phyloP scores from a whole-genome alignment of 2,888 invertebrate species.

The Conchocele bisecta region DNA sequence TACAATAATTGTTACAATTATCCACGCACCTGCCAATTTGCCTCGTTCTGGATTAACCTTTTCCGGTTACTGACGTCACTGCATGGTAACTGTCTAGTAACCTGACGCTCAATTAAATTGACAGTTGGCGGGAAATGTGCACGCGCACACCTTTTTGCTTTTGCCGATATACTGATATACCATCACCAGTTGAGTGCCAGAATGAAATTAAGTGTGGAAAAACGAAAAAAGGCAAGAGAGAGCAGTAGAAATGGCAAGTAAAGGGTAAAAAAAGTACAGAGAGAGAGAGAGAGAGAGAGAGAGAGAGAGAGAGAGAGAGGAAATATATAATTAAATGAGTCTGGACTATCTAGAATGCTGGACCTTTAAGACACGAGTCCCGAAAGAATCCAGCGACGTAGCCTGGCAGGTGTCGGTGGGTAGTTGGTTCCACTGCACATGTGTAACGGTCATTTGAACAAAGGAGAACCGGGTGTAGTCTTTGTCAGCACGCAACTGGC shows the following conservation, averaged over 20 bases:
- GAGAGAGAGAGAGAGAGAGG: background rate
- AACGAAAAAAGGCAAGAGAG: background rate
- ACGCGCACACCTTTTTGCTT: background rate
- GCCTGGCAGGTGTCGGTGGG: too few relatives aligned
- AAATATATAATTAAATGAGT: background rate
- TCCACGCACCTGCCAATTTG: background rate
- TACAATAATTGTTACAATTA: too few relatives aligned
- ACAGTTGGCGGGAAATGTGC: slow-evolving; percentile 20
- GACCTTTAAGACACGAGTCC: too few relatives aligned
- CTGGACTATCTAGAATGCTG: too few relatives aligned
- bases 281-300: background rate
- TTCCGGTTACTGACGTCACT: background rate
- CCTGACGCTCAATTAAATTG: background rate
- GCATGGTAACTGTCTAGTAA: slow-evolving; percentile 2
- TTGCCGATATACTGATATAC: background rate
- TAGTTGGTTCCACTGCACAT: too few relatives aligned
- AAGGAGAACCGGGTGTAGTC: too few relatives aligned
- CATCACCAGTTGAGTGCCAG: background rate
- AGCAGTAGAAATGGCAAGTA: too few relatives aligned
- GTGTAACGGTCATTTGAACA: too few relatives aligned
- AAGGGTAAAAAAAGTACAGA: too few relatives aligned
- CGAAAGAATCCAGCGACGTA: too few relatives aligned
- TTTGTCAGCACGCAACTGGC: too few relatives aligned
- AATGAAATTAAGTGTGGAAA: background rate
- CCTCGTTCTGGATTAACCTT: slow-evolving; percentile 2